A percentile compares a stretch with the other conserved stretches of the same genome.
phyloP scores from a whole-genome alignment of 1,140 invertebrate genomes.

The Papilio helenus region DNA sequence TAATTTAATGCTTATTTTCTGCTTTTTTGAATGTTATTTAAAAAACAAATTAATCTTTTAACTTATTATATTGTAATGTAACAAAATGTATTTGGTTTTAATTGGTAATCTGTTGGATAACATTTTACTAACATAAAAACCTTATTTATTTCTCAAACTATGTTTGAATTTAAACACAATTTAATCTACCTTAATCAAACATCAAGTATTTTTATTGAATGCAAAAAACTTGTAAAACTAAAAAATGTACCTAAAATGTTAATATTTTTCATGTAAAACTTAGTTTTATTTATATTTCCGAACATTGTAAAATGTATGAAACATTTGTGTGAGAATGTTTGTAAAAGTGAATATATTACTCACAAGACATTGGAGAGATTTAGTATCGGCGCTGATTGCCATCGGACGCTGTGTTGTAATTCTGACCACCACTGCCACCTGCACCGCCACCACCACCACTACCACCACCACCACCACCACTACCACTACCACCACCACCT shows the following conservation, averaged over 20 bases:
- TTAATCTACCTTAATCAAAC: no score
- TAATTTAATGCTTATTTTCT: neutral
- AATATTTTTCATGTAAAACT: neutral
- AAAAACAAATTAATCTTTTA: no score
- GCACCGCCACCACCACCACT: neutral
- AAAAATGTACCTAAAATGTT: neutral
- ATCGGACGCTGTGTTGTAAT: constrained; percentile 54
- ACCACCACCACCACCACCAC: neutral
- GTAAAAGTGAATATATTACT: constrained; percentile 49
- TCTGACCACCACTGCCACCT: constrained; percentile 56
- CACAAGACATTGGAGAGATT: constrained; percentile 57
- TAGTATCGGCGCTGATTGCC: constrained; percentile 62
- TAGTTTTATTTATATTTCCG: neutral
- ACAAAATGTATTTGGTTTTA: no score
- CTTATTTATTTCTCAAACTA: no score
- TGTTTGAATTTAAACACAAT: no score
- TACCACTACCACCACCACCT: neutral
- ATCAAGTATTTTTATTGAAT: no score
- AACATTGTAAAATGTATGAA: neutral
- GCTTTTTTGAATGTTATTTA: neutral
- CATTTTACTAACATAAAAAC: no score
- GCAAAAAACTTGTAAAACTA: no score
- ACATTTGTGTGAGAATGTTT: constrained; percentile 6
- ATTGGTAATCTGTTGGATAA: no score
- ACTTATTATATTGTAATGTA: no score